Evolutionary conservation across 2,113 vertebrate genomes (phyloP), one percentile per base, ranked within the genome.

Genomic region (Campylomormyrus numenius): DNA sequence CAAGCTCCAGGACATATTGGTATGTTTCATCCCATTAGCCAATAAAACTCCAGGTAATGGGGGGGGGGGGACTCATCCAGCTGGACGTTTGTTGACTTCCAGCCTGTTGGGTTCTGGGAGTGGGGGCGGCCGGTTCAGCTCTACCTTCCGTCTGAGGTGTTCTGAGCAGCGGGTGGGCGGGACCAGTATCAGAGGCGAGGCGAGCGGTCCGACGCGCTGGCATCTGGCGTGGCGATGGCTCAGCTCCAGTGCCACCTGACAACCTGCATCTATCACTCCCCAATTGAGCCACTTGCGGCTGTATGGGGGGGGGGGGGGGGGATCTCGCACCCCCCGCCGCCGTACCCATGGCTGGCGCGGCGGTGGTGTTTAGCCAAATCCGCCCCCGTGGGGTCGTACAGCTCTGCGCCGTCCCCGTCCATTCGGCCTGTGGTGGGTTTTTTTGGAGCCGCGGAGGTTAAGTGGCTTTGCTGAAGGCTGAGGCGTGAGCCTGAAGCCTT

Each of bases 201-300:
- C 93, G 93, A 53, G 88, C 89, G 90, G 88, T 91, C 83, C 11
- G 92, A 90, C 89, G 92, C 95, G 93, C 95, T 96, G 95, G 94
- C 96, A 96, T 93, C 95, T 95, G 94, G 94, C 95, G 93, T 96
- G 94, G 93, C 92, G 90, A 95, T 96, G 96, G 96, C 95, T 91
- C 93, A 91, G 89, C 93, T 96, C 96, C 96, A 97, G 94, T 93
- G 92, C 96, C 95, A 95, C 91, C 94, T 95, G 94, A 95, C 93
- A 95, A 96, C 94, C 95, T 96, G 96, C 95, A 96, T 96, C 94
- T 95, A 96, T 96, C 96, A 97, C 96, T 96, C 94, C 94, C 94
- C 95, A 95, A 97, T 97, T 96, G 95, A 95, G 95, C 95, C 92
- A 94, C 95, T 96, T 94, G 93, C 93, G 90, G 92, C 92, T 88